phyloP scores from a whole-genome alignment of 2,113 vertebrate genomes.

The Phaethon lepturus region DNA sequence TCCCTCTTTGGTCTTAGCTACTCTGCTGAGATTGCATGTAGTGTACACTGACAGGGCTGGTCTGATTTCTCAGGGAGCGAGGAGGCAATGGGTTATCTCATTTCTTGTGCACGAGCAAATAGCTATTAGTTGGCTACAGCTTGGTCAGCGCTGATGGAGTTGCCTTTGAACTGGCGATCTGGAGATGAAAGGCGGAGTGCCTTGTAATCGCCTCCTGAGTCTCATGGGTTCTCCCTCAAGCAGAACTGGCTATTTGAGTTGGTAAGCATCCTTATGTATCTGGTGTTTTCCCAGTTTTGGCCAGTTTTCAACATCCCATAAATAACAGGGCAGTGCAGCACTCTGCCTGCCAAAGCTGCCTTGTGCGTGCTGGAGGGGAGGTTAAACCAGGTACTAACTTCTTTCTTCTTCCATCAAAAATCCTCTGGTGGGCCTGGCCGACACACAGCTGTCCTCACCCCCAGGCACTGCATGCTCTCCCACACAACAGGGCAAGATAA shows the following conservation, averaged over 20 bases:
- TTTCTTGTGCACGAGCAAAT: neutral
- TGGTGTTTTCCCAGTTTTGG: neutral
- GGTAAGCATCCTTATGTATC: neutral
- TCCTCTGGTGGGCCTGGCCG: neutral
- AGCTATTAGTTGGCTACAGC: neutral
- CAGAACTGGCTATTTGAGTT: neutral
- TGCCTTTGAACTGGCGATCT: neutral
- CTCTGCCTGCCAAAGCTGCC: neutral
- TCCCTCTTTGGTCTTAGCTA: neutral
- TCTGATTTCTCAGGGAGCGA: neutral
- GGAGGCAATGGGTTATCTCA: neutral
- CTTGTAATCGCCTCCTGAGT: neutral
- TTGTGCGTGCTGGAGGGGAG: neutral
- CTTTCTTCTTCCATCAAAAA: neutral
- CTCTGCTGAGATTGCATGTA: neutral
- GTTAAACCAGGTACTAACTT: neutral
- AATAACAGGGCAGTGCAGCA: neutral
- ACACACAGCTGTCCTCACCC: conserved; percentile 19
- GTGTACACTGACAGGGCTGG: neutral
- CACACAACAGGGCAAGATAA: neutral
- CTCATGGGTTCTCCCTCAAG: neutral
- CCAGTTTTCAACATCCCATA: neutral
- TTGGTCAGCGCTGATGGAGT: neutral
- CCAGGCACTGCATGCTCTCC: neutral
- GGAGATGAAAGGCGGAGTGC: neutral